A percentile compares a stretch with the other conserved stretches of the same genome.
These are phyloP conservation scores for Zele albiditarsus DNA, from an alignment of 2,888 invertebrate genomes.

Conservation along the genomic window DNA sequence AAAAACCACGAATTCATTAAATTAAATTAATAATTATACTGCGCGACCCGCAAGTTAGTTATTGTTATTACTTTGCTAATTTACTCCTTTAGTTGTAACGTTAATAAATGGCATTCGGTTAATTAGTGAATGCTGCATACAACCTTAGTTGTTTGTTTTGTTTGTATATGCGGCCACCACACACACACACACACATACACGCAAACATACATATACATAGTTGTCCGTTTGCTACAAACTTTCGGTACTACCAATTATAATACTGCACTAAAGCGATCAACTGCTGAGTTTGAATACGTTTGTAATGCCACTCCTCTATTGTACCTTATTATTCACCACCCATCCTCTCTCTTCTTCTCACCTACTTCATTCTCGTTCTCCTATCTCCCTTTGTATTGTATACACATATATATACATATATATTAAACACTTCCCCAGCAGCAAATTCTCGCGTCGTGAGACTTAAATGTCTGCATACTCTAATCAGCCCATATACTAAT, in stretches of 20 bases:
- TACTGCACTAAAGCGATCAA: conserved; percentile 11
- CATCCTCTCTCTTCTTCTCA: background rate
- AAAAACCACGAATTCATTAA: background rate
- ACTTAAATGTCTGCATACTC: conserved; percentile 50
- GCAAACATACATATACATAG: background rate
- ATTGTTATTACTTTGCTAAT: background rate
- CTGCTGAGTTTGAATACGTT: background rate
- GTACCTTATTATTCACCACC: conserved; percentile 4
- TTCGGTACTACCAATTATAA: conserved; percentile 6
- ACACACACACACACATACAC: background rate
- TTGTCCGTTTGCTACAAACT: conserved; percentile 5
- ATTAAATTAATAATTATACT: background rate
- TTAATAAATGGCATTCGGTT: conserved; percentile 6
- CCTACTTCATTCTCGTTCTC: background rate
- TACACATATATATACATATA: conserved; percentile 3
- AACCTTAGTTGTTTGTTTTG: background rate
- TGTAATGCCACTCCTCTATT: conserved; percentile 1
- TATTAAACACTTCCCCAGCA: conserved; percentile 4
- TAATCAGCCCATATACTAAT: conserved; percentile 53
- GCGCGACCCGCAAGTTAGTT: background rate
- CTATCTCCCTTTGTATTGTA: conserved; percentile 9
- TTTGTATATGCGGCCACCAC: background rate
- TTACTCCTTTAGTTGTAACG: background rate
- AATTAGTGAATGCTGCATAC: background rate
- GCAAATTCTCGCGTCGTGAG: conserved; percentile 37